Conservation (phyloP, 2,797 vertebrate genomes). For the Pachyuromys duprasi region DNA sequence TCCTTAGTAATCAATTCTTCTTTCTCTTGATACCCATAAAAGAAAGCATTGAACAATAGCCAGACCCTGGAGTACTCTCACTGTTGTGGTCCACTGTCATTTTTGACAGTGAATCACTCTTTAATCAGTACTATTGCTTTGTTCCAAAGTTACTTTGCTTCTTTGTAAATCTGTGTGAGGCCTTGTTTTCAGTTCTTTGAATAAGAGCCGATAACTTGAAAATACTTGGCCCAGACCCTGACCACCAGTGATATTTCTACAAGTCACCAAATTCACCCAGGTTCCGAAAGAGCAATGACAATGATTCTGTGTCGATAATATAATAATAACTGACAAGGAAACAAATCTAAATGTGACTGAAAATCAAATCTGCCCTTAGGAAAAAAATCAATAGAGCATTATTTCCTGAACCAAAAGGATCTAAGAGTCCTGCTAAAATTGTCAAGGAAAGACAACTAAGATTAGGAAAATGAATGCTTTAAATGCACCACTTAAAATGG, state of each 20-base stretch:
- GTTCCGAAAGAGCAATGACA: background rate
- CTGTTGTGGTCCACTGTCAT: background rate
- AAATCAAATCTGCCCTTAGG: constrained; percentile 58
- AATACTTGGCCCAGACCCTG: background rate
- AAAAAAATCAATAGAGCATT: constrained; percentile 42
- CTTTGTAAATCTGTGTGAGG: background rate
- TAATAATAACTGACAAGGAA: constrained; percentile 46
- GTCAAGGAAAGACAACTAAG: constrained; percentile 30
- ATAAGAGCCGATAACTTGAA: background rate
- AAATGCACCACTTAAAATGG: constrained; percentile 49
- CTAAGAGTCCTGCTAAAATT: background rate
- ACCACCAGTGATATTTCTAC: background rate
- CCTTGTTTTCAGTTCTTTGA: background rate
- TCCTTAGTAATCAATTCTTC: background rate
- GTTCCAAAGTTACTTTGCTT: background rate
- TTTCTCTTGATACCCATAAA: background rate
- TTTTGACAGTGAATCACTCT: background rate
- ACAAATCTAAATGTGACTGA: constrained; percentile 23
- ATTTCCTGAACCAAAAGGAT: background rate
- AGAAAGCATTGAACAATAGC: background rate
- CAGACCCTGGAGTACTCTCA: background rate
- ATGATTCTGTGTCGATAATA: constrained; percentile 36
- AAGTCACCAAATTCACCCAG: constrained; percentile 7
- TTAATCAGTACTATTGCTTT: background rate
- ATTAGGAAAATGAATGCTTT: constrained; percentile 44